Percentiles rank a stretch among this genome's conserved stretches.
These are phyloP conservation scores for Palythoa grandis DNA, from an alignment of 92 coral and sea anemone species.

Conservation along the genomic window DNA sequence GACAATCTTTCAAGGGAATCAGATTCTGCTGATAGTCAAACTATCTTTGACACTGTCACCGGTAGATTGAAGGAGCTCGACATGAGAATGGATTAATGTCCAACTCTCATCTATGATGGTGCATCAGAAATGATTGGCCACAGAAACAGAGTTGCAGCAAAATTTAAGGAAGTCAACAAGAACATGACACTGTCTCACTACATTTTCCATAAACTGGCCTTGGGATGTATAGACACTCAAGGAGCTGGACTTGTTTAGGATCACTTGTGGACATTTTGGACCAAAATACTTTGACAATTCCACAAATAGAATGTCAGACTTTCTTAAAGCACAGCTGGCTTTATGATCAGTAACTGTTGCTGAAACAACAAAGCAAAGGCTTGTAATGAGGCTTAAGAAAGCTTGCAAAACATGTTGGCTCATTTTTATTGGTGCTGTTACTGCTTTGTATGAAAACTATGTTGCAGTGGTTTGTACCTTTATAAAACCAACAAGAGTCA, in stretches of 20 bases:
- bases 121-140: not conserved
- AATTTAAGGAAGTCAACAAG: not conserved
- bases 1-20: conserved; percentile 24
- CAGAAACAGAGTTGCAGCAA: not conserved
- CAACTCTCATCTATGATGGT: not conserved
- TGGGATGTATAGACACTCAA: conserved; percentile 35
- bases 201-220: conserved; percentile 31
- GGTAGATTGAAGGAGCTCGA: conserved; percentile 27
- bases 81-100: not conserved
- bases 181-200: not conserved
- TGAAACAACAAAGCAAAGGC: not conserved
- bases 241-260: conserved; percentile 31
- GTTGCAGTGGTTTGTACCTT: too few relatives aligned
- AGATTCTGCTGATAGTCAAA: conserved; percentile 41
- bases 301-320: conserved; percentile 32
- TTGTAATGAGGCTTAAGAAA: not conserved
- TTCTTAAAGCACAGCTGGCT: conserved; percentile 32
- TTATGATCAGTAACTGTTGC: conserved; percentile 3
- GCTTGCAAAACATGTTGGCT: not conserved
- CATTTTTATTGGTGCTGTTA: too few relatives aligned
- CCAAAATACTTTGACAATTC: conserved; percentile 41
- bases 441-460: too few relatives aligned
- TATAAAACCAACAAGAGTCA: conserved; percentile 17
- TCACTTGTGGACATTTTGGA: conserved; percentile 29
- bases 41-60: conserved; percentile 42